These are phyloP conservation scores for Pygoscelis adeliae DNA, from an alignment of 2,113 vertebrate genomes.

Conservation along the genomic window DNA sequence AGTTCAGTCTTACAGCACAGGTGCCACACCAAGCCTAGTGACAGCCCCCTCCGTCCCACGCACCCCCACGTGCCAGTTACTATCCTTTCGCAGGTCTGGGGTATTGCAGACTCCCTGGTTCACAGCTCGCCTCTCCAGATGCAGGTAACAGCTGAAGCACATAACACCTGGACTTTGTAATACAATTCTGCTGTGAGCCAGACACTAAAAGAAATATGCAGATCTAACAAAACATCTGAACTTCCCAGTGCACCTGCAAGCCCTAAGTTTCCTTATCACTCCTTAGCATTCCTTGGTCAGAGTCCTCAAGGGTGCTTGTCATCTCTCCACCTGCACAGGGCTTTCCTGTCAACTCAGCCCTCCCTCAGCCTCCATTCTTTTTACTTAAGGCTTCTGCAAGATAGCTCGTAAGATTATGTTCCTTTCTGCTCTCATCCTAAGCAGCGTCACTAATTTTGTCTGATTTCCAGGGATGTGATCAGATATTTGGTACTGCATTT, in stretches of 20 bases:
- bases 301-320: background rate
- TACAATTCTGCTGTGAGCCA: slow-evolving; percentile 29
- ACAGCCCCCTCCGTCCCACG: background rate
- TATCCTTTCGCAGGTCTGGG: rapidly evolving
- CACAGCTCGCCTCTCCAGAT: background rate
- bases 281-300: background rate
- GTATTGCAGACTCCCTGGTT: background rate
- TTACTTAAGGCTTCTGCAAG: background rate
- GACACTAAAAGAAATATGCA: slow-evolving; percentile 21
- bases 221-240: background rate
- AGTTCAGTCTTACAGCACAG: background rate
- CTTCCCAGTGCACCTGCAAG: slow-evolving; percentile 26
- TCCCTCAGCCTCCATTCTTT: background rate
- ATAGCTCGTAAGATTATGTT: background rate
- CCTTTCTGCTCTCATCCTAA: background rate
- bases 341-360: background rate
- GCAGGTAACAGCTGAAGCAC: background rate
- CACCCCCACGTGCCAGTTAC: rapidly evolving
- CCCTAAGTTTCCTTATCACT: background rate
- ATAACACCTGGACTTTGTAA: background rate
- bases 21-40: background rate
- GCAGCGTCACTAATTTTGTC: rapidly evolving
- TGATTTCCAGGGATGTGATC: background rate
- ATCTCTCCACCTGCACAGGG: background rate
- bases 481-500: background rate